These are phyloP conservation scores for Empidonax alnorum DNA, from an alignment of 2,113 vertebrate species.

Conservation along the genomic window DNA sequence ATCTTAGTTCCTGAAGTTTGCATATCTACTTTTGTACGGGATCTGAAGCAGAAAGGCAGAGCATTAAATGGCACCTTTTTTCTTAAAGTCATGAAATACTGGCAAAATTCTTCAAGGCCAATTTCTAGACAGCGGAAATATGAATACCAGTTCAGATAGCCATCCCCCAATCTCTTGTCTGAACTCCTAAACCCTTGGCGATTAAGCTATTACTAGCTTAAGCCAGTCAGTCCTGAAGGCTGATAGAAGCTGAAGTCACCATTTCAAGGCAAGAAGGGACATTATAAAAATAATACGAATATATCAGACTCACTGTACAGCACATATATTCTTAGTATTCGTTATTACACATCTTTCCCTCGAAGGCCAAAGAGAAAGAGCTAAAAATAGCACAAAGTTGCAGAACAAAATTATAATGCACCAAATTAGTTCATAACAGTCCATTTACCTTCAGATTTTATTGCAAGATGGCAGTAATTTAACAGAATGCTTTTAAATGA, in stretches of 20 bases:
- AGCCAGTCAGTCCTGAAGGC: background rate
- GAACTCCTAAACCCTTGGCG: background rate
- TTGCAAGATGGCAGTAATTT: slow-evolving; percentile 31
- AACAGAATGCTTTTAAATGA: slow-evolving; percentile 44
- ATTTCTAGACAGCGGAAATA: background rate
- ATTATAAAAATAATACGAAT: background rate
- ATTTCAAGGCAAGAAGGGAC: background rate
- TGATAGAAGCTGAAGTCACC: background rate
- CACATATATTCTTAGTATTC: background rate
- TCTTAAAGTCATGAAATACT: background rate
- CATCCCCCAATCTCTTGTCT: background rate
- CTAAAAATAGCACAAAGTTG: background rate
- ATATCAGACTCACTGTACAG: background rate
- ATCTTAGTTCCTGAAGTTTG: background rate
- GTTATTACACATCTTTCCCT: background rate
- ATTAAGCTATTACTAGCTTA: background rate
- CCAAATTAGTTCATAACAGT: slow-evolving; percentile 50
- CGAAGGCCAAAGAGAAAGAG: slow-evolving; percentile 12
- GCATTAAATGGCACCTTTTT: background rate
- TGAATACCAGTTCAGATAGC: background rate
- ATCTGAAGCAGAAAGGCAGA: background rate
- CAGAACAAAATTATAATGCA: slow-evolving; percentile 34
- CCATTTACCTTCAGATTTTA: slow-evolving; percentile 52
- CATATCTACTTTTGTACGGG: background rate
- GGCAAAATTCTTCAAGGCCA: background rate